These are phyloP conservation scores for Cladopsammia gracilis DNA, from an alignment of 64 coral and sea anemone genomes.

Conservation along the genomic window DNA sequence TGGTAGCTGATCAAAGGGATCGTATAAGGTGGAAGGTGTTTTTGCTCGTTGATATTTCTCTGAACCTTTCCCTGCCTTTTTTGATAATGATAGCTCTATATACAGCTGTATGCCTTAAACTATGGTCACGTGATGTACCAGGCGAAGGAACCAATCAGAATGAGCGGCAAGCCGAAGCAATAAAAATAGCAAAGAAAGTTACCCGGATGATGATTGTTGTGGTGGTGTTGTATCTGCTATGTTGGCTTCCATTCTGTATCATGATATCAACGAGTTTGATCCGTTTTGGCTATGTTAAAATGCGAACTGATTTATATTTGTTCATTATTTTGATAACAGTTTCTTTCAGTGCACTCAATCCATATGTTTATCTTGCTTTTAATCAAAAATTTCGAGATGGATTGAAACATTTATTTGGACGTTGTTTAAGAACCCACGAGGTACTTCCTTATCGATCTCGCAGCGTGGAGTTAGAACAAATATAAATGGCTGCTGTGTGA, in stretches of 20 bases:
- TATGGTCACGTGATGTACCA: slow-evolving; percentile 23
- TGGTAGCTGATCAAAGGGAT: neutral
- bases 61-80: neutral
- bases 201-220: slow-evolving; percentile 21
- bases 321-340: neutral
- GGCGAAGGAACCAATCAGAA: slow-evolving; percentile 21
- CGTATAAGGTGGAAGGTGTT: neutral
- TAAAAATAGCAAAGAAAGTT: slow-evolving; percentile 28
- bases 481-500: neutral
- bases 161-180: neutral
- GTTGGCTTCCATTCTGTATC: neutral
- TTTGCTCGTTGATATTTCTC: neutral
- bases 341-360: neutral
- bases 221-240: neutral
- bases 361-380: neutral
- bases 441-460: neutral
- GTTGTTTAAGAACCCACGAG: neutral
- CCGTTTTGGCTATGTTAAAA: neutral
- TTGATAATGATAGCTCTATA: neutral
- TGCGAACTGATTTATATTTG: neutral
- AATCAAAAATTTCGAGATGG: neutral
- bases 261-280: neutral
- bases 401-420: neutral
- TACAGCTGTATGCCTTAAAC: neutral
- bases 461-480: neutral